These are phyloP conservation scores for Dendrocincla tyrannina DNA, from an alignment of 2,797 vertebrate species.

Conservation along the genomic window DNA sequence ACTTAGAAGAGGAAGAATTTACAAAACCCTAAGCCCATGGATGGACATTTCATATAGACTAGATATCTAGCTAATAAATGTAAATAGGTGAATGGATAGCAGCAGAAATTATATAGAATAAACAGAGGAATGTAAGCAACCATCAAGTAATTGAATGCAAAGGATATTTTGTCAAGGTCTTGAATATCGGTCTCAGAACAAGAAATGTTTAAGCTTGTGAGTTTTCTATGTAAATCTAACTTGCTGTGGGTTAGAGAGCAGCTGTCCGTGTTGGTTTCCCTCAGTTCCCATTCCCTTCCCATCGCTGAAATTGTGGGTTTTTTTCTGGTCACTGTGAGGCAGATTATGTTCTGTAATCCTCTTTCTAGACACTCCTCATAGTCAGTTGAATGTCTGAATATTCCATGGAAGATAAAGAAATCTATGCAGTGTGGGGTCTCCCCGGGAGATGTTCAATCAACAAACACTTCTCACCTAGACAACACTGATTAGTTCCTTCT, in stretches of 20 bases:
- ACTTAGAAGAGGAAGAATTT: background rate
- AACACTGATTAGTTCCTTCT: background rate
- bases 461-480: background rate
- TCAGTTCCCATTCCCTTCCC: background rate
- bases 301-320: background rate
- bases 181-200: background rate
- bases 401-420: background rate
- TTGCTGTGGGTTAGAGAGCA: background rate
- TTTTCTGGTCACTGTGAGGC: background rate
- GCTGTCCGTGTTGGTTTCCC: background rate
- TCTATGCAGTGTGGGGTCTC: background rate
- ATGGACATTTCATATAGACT: background rate
- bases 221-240: background rate
- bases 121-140: background rate
- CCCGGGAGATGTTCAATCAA: background rate
- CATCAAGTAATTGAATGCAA: background rate
- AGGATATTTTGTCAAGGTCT: background rate
- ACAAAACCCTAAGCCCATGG: background rate
- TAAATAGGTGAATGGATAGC: background rate
- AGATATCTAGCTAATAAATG: background rate
- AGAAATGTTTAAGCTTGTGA: background rate
- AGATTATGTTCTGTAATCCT: background rate
- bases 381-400: background rate
- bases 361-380: background rate
- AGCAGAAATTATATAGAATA: background rate